Evolutionary conservation across 2,888 invertebrate genomes (phyloP), one percentile per base, ranked within the genome.

Genomic region (Diachrysia chrysitis): DNA sequence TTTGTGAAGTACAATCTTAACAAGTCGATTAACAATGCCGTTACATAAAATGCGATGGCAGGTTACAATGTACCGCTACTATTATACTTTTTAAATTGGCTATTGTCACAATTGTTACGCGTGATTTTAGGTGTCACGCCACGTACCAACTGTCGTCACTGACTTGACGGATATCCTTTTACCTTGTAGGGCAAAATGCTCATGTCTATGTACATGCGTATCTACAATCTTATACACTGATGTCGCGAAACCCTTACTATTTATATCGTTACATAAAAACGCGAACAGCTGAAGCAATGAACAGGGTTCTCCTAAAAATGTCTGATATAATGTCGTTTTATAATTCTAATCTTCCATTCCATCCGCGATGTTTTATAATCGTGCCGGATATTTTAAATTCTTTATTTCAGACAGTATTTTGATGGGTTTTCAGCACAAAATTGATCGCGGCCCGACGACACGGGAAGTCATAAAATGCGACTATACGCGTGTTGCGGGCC

Each of bases 401-500:
- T 42, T 88, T 86, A 89, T 87, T 84, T 90, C 85, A 78, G 73
- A 86, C 85, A 87, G 83, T 87, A 87, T 90, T 91, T 92, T 90
- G 89, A 91, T 90, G 87, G 84, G 85, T 89, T 87, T 90, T 90
- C 85, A 78, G 85, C 86, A 86, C 86, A 86, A 87, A 87, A 90
- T 81, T 85, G 81, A 82, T 84, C 86, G 84, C 81, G 78, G 66
- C 82, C 74, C 83, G 89, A 85, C 89, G 87, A 89, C 90, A 91
- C 92, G 87, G 94, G 93, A 93, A 92, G 92, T 92, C 88, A 86
- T 94, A 92, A 93, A 93, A 85, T 85, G 86, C 80, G 80, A 76
- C 76, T 84, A 77, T 81, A 80, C 82, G 82, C 86, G 83, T 66
- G 85, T 81, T 82, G 76, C 78, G 83, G 74, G 73, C 81, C 79